These are phyloP conservation scores for cattle (Bos taurus) DNA, from an alignment of 2,113 vertebrate species.

Conservation along the genomic window DNA sequence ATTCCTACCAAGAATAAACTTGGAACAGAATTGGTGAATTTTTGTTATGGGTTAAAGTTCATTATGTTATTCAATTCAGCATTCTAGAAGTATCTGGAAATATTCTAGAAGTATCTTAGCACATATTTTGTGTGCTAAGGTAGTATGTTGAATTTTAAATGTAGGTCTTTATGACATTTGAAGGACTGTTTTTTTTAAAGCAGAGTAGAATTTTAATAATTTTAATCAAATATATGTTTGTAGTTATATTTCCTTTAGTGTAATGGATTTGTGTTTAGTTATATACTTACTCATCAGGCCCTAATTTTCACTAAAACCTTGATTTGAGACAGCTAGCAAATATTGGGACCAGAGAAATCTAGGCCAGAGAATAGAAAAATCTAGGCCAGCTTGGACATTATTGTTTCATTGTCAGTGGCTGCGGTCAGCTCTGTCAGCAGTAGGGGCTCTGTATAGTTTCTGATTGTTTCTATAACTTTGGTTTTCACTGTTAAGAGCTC, in stretches of 20 bases:
- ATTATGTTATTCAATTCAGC: neutral
- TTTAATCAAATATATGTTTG: neutral
- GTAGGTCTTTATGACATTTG: neutral
- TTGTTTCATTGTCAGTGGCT: neutral
- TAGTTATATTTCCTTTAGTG: neutral
- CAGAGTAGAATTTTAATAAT: neutral
- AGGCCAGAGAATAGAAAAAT: neutral
- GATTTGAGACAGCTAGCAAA: neutral
- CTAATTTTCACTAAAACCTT: constrained; percentile 12
- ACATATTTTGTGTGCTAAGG: neutral
- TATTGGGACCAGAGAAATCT: neutral
- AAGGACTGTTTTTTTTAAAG: neutral
- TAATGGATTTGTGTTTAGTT: constrained; percentile 8
- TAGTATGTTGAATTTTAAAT: constrained; percentile 29
- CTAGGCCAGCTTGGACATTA: neutral
- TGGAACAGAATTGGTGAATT: neutral
- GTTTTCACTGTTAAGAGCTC: neutral
- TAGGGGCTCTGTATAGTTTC: neutral
- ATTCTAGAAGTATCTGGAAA: constrained; percentile 6
- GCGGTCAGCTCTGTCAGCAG: neutral
- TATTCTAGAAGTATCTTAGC: neutral
- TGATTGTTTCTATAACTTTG: neutral
- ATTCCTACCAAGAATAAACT: neutral
- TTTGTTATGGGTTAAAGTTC: neutral
- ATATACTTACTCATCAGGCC: neutral